phyloP scores from a whole-genome alignment of 1,140 invertebrate genomes.

The Macrotrachela quadricornifera region DNA sequence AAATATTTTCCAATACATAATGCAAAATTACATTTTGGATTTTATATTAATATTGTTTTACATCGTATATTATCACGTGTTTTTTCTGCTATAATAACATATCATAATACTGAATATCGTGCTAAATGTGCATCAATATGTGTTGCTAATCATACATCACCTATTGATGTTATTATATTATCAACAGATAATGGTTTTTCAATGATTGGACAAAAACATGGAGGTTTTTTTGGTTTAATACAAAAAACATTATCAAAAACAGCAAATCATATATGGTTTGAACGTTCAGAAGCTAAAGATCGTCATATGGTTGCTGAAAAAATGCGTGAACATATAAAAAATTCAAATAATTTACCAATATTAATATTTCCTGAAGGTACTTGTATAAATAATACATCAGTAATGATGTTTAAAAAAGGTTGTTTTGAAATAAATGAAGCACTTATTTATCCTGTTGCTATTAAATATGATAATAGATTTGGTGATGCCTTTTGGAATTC shows the following conservation, averaged over 20 bases:
- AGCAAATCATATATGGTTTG: conserved; percentile 95
- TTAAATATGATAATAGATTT: conserved; percentile 85
- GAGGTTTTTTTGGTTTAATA: conserved; percentile 73
- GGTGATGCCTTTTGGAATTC: conserved; percentile 99
- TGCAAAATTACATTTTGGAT: conserved; percentile 1
- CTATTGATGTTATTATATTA: conserved; percentile 84
- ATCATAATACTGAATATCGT: conserved; percentile 17
- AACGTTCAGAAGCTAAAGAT: conserved; percentile 83
- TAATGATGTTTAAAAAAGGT: conserved; percentile 99
- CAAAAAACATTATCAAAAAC: conserved; percentile 75
- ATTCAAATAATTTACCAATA: conserved; percentile 71
- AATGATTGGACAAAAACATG: conserved; percentile 63
- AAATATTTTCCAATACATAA: not conserved
- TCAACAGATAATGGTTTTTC: conserved; percentile 95
- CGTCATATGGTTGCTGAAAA: conserved; percentile 60
- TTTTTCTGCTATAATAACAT: conserved; percentile 7
- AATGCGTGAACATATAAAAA: conserved; percentile 32
- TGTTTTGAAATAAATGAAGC: conserved; percentile 87
- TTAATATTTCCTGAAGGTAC: conserved; percentile 96
- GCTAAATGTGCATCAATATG: conserved; percentile 55
- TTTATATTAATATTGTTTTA: not conserved
- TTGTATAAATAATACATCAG: conserved; percentile 96
- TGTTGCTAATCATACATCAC: conserved; percentile 97
- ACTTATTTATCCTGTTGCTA: conserved; percentile 77
- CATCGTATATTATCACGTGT: conserved; percentile 7